phyloP scores from a whole-genome alignment of 2,888 invertebrate species.

The Lysandra coridon region DNA sequence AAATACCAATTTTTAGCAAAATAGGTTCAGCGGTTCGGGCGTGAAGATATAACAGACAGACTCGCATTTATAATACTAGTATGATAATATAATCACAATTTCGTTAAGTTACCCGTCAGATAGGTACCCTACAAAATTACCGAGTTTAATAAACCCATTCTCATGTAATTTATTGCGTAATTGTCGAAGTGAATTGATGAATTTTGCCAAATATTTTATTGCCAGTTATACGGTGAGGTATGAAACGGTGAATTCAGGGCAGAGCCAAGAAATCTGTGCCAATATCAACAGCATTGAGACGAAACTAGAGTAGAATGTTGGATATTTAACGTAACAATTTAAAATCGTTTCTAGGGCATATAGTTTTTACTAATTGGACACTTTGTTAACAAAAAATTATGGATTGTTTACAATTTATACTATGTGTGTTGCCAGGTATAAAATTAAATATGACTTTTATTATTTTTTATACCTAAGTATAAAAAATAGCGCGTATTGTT shows the following conservation, averaged over 20 bases:
- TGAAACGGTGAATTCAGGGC: constrained; percentile 23
- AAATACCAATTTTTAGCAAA: no score
- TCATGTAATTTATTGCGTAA: neutral
- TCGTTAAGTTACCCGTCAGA: no score
- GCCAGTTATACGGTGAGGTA: constrained; percentile 15
- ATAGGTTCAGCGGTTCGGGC: no score
- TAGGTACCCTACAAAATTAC: no score
- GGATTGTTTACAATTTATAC: neutral
- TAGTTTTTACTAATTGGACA: constrained; percentile 6
- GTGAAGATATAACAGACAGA: no score
- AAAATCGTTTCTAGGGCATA: constrained; percentile 24
- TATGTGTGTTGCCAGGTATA: no score
- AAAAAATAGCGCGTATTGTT: no score
- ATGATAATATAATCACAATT: no score
- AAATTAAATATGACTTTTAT: no score
- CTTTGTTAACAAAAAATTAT: neutral
- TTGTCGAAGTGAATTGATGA: neutral
- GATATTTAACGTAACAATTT: constrained; percentile 18
- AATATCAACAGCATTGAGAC: constrained; percentile 37
- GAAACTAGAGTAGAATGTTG: constrained; percentile 26
- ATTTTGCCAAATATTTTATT: constrained; percentile 21
- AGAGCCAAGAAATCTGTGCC: constrained; percentile 35
- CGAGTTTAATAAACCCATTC: neutral
- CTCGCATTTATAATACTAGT: no score
- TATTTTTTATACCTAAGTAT: no score